Conservation (phyloP, 2,797 vertebrate species). For the Notoglanidium macrostoma region DNA sequence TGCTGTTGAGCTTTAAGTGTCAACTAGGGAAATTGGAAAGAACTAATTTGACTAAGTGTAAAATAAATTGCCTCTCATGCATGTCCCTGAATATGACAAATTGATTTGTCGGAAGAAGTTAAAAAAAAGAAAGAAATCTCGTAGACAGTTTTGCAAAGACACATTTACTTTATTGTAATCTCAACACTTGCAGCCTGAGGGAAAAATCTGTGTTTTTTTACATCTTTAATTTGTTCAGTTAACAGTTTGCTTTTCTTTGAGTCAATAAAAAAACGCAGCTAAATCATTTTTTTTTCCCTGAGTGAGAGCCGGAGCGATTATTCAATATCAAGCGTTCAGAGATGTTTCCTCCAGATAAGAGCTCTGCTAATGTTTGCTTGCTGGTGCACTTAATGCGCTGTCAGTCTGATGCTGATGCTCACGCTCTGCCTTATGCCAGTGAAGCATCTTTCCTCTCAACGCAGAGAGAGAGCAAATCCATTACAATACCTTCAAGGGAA, state of each 20-base stretch:
- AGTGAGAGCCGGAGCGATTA: constrained; percentile 64
- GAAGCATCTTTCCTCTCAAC: constrained; percentile 29
- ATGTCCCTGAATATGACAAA: constrained; percentile 77
- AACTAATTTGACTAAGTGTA: constrained; percentile 76
- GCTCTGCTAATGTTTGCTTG: constrained; percentile 60
- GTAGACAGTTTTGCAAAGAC: constrained; percentile 68
- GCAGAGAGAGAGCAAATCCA: constrained; percentile 65
- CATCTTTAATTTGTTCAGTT: constrained; percentile 75
- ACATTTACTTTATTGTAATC: constrained; percentile 72
- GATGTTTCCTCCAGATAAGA: constrained; percentile 72
- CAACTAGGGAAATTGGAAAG: constrained; percentile 75
- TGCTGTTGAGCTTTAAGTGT: constrained; percentile 66
- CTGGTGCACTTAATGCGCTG: constrained; percentile 63
- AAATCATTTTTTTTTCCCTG: constrained; percentile 46
- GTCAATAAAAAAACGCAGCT: constrained; percentile 66
- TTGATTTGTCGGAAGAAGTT: constrained; percentile 67
- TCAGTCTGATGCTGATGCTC: constrained; percentile 47
- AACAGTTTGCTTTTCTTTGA: constrained; percentile 69
- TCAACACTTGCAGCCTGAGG: constrained; percentile 64
- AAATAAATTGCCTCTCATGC: constrained; percentile 79
- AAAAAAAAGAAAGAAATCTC: constrained; percentile 57
- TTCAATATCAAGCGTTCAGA: constrained; percentile 73
- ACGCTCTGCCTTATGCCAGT: constrained; percentile 10
- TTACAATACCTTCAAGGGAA: constrained; percentile 57
- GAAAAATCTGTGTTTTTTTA: constrained; percentile 58